Evolutionary conservation across 2,113 vertebrate species (phyloP), one percentile per base, ranked within the genome.

Genomic region (Oxygymnocypris stewartii): DNA sequence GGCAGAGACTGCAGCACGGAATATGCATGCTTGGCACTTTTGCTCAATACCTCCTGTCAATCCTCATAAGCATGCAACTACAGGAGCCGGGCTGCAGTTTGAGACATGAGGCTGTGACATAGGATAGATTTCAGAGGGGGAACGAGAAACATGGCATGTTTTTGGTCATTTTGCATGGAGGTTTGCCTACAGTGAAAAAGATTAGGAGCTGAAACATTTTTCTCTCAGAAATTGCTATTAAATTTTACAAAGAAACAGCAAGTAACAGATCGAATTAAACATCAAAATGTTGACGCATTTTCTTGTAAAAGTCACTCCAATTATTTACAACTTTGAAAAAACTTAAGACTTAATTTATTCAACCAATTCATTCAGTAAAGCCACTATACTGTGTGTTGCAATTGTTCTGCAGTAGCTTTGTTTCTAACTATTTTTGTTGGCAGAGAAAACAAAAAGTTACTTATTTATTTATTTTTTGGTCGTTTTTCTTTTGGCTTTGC

Each of bases 21-120:
- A 93, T 92, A 90, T 92, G 94, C 92, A 16, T 84, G 88, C 89
- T 92, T 87, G 13, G 93, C 93, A 93, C 90, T 89, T 92, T 93
- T 91, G 47, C 79, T 75, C 80, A 80, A 51, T 54, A 37, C 65
- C 47, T 75, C 76, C 91, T 85, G 86, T 83, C 76, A 85, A 5
- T 23, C 28, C 35, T 28, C 77, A 88, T 81, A 84, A 86, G 67
- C 67, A 79, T 49, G 61, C 42, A 42, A 79, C 81, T 54, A 10
- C 31, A 25, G 67, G 42, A 77, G n/a, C 49, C 18, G 10, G 49
- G 28, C 74, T 51, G 63, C 71, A 63, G 71, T 59, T 77, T 10
- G 40, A 57, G 28, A 54, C 25, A 35, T 23, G 31, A 10, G 28
- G 80, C 42, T 83, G 65, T 71, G 81, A 71, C 65, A 47, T 4